A percentile compares a stretch with the other conserved stretches of the same genome.
Conservation (phyloP, 2,888 invertebrate genomes). For the Tiliacea aurago region DNA sequence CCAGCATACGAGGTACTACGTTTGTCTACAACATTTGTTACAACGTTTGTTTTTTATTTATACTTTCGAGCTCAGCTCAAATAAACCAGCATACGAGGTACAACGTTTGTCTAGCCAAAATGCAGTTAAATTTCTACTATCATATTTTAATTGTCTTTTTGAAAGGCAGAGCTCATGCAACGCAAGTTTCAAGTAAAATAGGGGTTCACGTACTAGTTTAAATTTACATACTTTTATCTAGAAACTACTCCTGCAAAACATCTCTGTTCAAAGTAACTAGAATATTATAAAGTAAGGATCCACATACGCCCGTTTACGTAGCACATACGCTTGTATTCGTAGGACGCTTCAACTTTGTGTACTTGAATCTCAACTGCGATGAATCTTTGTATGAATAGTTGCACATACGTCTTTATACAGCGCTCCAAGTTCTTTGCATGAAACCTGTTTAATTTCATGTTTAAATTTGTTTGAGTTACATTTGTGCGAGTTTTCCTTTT, state of each 20-base stretch:
- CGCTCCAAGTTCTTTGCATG: constrained; percentile 19
- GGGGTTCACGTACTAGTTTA: constrained; percentile 22
- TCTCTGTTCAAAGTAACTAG: constrained; percentile 27
- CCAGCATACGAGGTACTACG: no score
- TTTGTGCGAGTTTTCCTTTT: constrained; percentile 27
- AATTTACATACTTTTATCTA: constrained; percentile 44
- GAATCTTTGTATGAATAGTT: constrained; percentile 49
- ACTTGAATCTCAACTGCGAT: constrained; percentile 33
- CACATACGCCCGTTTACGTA: not conserved
- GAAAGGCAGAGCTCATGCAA: constrained; percentile 17
- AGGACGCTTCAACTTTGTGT: constrained; percentile 37
- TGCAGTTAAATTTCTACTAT: not conserved
- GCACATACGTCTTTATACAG: constrained; percentile 30
- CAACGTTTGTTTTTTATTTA: no score
- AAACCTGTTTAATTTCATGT: constrained; percentile 45
- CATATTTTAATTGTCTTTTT: constrained; percentile 31
- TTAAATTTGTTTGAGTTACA: constrained; percentile 40
- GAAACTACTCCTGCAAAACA: constrained; percentile 19
- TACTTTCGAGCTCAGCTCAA: not conserved
- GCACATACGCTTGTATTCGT: constrained; percentile 6
- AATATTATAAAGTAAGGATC: constrained; percentile 38
- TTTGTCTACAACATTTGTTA: no score
- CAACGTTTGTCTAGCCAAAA: not conserved
- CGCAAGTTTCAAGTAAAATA: constrained; percentile 34
- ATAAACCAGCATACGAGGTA: not conserved